Percentiles rank a stretch among this genome's conserved stretches.
Evolutionary conservation across 2,888 invertebrate species (phyloP).

Genomic region (Acrocyrtus sp.): DNA sequence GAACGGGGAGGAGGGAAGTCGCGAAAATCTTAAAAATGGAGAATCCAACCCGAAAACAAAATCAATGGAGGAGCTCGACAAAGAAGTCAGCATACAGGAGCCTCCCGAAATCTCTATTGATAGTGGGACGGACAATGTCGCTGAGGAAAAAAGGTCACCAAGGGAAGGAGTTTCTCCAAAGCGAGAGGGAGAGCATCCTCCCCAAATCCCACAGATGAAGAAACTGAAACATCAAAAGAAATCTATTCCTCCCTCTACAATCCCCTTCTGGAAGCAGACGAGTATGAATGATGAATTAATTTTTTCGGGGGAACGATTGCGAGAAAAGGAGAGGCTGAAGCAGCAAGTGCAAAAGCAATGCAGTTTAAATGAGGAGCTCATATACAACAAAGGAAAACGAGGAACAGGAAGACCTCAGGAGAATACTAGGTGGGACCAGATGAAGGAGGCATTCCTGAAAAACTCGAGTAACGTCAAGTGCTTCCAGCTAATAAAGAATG

Average conservation of each 20-base stretch:
- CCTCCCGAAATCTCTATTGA: neutral
- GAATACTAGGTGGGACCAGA: slow-evolving; percentile 68
- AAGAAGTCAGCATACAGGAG: neutral
- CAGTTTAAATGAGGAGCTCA: slow-evolving; percentile 86
- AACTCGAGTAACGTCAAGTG: slow-evolving; percentile 79
- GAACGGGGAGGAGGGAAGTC: slow-evolving; percentile 34
- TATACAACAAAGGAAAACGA: slow-evolving; percentile 68
- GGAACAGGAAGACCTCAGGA: slow-evolving; percentile 23
- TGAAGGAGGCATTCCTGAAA: slow-evolving; percentile 79
- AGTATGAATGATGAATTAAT: slow-evolving; percentile 90
- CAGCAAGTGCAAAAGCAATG: slow-evolving; percentile 90
- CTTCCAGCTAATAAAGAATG: slow-evolving; percentile 80
- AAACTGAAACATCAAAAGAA: slow-evolving; percentile 44
- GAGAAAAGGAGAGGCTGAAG: slow-evolving; percentile 81
- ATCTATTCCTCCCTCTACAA: slow-evolving; percentile 36
- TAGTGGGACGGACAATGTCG: neutral
- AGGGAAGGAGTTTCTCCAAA: slow-evolving; percentile 10
- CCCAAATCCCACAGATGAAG: neutral
- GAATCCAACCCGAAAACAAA: neutral
- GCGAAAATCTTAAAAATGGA: neutral
- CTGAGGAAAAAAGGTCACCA: slow-evolving; percentile 20
- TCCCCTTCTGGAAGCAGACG: slow-evolving; percentile 74
- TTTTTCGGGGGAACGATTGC: slow-evolving; percentile 84
- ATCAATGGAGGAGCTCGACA: neutral
- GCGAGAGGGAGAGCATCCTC: neutral